Conservation (phyloP, 2,797 vertebrate species). For the Trichosurus vulpecula region DNA sequence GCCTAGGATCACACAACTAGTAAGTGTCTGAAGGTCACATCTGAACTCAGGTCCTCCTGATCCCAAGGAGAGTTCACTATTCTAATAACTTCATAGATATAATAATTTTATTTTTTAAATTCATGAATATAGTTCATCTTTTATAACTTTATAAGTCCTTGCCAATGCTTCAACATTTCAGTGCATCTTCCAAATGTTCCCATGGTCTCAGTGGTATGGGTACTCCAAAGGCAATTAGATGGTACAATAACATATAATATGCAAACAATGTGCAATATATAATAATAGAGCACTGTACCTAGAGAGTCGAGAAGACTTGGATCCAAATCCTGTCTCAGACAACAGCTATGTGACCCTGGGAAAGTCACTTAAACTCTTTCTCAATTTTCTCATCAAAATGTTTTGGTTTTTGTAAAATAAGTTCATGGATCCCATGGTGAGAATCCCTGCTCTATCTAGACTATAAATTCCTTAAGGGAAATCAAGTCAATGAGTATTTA, state of each 20-base stretch:
- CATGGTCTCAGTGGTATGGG: neutral
- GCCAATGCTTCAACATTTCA: neutral
- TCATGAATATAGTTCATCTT: neutral
- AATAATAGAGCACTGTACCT: neutral
- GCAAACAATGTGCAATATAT: neutral
- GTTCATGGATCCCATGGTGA: neutral
- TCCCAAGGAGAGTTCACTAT: neutral
- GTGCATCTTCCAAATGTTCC: neutral
- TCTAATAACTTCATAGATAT: neutral
- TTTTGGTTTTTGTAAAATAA: neutral
- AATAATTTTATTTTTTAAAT: neutral
- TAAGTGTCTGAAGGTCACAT: neutral
- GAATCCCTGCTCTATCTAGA: neutral
- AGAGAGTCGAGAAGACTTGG: neutral
- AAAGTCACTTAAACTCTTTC: neutral
- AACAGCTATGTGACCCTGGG: neutral
- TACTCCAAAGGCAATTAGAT: neutral
- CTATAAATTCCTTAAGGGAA: neutral
- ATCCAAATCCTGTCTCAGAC: neutral
- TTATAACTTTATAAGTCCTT: neutral
- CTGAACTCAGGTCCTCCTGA: neutral
- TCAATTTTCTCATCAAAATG: too few species aligned
- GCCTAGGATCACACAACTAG: neutral
- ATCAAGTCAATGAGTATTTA: neutral
- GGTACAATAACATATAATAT: neutral